A percentile compares a stretch with the other conserved stretches of the same genome.
Conservation (phyloP, 1,140 invertebrate genomes). For the Anastatus disparis region DNA sequence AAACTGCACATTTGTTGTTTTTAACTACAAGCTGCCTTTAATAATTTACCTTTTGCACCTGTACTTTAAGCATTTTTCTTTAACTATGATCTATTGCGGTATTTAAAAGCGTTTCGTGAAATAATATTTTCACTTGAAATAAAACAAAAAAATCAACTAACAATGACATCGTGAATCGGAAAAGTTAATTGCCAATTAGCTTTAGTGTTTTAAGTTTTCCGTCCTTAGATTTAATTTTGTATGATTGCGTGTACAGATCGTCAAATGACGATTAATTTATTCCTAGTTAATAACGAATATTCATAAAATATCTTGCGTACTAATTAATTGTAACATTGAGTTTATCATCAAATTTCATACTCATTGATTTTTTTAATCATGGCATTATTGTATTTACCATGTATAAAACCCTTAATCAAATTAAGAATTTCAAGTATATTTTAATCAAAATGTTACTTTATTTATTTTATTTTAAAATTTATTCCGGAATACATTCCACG, state of each 20-base stretch:
- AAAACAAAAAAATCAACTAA: constrained; percentile 6
- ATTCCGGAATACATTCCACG: constrained; percentile 35
- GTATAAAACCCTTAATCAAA: constrained; percentile 23
- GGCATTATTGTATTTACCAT: constrained; percentile 6
- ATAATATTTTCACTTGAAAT: constrained; percentile 16
- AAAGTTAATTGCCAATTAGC: constrained; percentile 45
- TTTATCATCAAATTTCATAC: constrained; percentile 18
- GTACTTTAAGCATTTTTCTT: constrained; percentile 36
- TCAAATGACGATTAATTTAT: constrained; percentile 45
- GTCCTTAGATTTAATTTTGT: constrained; percentile 66
- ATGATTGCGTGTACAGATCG: constrained; percentile 49
- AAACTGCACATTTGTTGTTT: constrained; percentile 9
- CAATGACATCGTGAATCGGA: not conserved
- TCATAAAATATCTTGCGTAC: constrained; percentile 3
- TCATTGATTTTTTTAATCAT: not conserved
- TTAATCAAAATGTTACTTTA: not conserved
- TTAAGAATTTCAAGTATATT: not conserved
- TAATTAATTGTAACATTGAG: constrained; percentile 4
- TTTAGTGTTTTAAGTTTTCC: constrained; percentile 62
- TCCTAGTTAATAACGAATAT: constrained; percentile 29
- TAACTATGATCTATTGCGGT: not conserved
- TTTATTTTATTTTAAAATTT: constrained; percentile 45
- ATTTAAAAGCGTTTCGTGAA: constrained; percentile 3
- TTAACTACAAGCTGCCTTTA: not conserved
- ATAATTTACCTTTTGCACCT: not conserved